These are phyloP conservation scores for Paraescarpia echinospica DNA, from an alignment of 1,140 invertebrate species.

Conservation along the genomic window DNA sequence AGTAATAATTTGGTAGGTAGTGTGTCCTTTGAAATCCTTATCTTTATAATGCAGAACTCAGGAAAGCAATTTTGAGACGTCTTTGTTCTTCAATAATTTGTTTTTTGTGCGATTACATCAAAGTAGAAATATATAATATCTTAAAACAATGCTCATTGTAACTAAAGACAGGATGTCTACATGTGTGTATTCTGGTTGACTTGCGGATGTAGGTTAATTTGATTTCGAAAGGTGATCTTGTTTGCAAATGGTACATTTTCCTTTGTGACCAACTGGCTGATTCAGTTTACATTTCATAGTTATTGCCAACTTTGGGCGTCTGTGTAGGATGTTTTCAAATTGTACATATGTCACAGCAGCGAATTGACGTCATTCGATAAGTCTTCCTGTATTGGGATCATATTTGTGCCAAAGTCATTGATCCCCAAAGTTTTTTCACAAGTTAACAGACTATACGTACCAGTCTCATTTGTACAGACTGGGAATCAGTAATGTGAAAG, in stretches of 20 bases:
- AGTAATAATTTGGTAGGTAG: no score
- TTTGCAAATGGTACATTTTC: neutral
- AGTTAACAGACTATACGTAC: neutral
- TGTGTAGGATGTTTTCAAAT: neutral
- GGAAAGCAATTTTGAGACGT: no score
- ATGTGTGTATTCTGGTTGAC: neutral
- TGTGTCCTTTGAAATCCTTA: no score
- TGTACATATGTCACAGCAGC: neutral
- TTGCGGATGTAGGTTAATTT: neutral
- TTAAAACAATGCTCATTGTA: neutral
- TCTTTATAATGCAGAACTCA: no score
- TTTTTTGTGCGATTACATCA: no score
- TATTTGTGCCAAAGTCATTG: neutral
- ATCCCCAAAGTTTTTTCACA: neutral
- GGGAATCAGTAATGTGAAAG: neutral
- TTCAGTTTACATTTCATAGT: neutral
- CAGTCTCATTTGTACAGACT: neutral
- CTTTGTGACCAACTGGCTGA: neutral
- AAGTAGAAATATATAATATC: neutral
- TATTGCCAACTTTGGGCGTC: neutral
- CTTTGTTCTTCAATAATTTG: no score
- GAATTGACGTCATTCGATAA: neutral
- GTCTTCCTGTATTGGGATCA: neutral
- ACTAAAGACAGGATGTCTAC: neutral
- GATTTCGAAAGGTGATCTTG: neutral